Base-by-base conservation (phyloP, 2,797 vertebrate genomes). In the Falco novaeseelandiae region DNA sequence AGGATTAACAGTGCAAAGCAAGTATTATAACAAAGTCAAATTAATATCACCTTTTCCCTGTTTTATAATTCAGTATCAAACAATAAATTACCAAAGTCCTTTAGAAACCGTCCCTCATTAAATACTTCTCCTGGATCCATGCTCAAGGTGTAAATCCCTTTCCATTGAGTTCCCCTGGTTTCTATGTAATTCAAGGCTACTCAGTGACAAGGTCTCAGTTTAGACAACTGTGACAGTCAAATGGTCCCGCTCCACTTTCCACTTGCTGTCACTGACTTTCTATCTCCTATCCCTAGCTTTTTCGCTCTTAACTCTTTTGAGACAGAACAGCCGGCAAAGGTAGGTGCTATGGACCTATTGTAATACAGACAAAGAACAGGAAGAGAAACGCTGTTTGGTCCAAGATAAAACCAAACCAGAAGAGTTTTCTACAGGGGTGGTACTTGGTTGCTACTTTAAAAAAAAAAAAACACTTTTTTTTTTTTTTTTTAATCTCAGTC, bases 31-130 rank as follows among this genome's bases (percentile, higher is more conserved):
- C 94, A 86, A 96, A 97, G 90, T 96, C 95, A 96, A 97, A 97
- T 95, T 97, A 97, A 97, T 96, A 97, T 96, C 94, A 97, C 94
- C 95, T 96, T 96, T 93, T 92, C 94, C 97, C 93, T 87, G 79
- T 88, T 96, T 95, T 44, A 94, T 94, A 95, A 95, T 97, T 97
- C 96, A 96, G 94, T 96, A 85, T 97, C 92, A 96, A 97, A 96
- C 84, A 96, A 94, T 93, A 97, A 97, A 96, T 97, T 96, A 96
- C 71, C 69, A 76, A 92, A 97, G 90, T 91, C 90, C 89, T 93
- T 96, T 91, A 95, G 87, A 95, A 96, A 72, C 22, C 0, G 0
- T 72, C 74, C 78, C 86, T 92, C 14, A 17, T 81, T 71, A 96
- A 94, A 89, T 78, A n/a, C 57, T 67, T 66, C 70, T 80, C 69